Base-by-base conservation (phyloP, 1,140 invertebrate species). In the Hylaeus volcanicus region DNA sequence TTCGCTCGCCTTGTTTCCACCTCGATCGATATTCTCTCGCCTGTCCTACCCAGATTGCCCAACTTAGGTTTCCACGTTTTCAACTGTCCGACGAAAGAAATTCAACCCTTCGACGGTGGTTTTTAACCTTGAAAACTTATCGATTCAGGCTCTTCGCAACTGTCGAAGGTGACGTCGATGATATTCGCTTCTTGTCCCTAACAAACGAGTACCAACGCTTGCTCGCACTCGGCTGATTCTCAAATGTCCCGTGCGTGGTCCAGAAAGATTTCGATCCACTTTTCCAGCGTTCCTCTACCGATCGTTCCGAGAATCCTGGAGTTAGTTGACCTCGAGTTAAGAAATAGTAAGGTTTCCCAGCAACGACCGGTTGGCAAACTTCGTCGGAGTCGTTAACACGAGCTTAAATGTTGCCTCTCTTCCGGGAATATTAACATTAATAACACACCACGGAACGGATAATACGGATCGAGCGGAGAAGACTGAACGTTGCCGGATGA, bases 11-110 rank as follows among this genome's bases (percentile, higher is more conserved):
- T 86, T 86, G 65, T 72, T 80, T 74, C 58, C 63, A 51, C 53
- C 58, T 65, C 83, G 83, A 85, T 86, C 83, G 83, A 85, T 86
- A 85, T 86, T 85, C 83, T 83, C 76, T 79, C 74, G 79, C 79
- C 65, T 63, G 43, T 68, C 55, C 70, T 43, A 55, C 56, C 48
- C 37, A 37, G 51, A 41, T 12, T 26, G 15, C 15, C 26, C n/a
- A 39, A 11, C 61, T 61, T 70, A 26, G 26, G 26, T 43, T 12
- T 69, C 55, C 65, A 58, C 65, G 43, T 48, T 48, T 48, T 6
- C 45, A 48, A 6, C 45, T 48, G 5, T 48, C 8, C 45, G 45
- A 26, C 26, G 26, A 26, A 26, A 0, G 26, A 26, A 26, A 26
- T 26, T 26, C 26, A 26, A 26, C 26, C 26, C 26, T 26, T 26